These are phyloP conservation scores for Poecilobothrus nobilitatus DNA, from an alignment of 2,888 invertebrate species.

Conservation along the genomic window DNA sequence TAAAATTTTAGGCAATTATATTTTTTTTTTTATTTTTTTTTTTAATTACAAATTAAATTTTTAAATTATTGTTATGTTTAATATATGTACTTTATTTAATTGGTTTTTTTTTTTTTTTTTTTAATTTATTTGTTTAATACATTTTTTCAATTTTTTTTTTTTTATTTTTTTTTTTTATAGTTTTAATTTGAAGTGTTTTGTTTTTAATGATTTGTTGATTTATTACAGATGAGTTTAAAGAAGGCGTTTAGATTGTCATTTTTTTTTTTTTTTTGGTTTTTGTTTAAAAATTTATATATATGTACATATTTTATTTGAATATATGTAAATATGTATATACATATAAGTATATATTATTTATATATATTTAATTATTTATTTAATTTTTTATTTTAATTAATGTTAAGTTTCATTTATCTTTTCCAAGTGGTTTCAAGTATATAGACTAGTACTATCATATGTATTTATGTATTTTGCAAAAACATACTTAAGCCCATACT, in stretches of 20 bases:
- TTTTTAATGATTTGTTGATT: not conserved
- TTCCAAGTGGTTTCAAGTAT: too few species aligned
- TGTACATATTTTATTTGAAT: not conserved
- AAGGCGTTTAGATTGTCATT: slow-evolving; percentile 3
- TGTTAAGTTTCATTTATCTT: too few species aligned
- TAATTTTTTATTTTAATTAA: too few species aligned
- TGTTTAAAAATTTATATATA: not conserved
- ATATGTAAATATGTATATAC: not conserved
- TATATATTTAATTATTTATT: not conserved
- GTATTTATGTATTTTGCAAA: too few species aligned
- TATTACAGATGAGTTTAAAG: slow-evolving; percentile 1
- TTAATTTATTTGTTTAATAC: too few species aligned
- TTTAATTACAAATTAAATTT: not conserved
- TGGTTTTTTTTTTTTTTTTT: not conserved
- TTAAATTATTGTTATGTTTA: not conserved
- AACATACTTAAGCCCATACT: too few species aligned
- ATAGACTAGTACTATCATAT: too few species aligned
- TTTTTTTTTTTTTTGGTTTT: not conserved
- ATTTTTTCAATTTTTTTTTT: not conserved
- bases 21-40: not conserved
- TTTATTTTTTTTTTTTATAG: not conserved
- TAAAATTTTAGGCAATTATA: not conserved
- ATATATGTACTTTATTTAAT: too few species aligned
- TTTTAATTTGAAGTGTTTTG: not conserved
- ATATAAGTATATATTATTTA: not conserved